phyloP scores from a whole-genome alignment of 2,888 invertebrate species.

The Rhingia campestris region DNA sequence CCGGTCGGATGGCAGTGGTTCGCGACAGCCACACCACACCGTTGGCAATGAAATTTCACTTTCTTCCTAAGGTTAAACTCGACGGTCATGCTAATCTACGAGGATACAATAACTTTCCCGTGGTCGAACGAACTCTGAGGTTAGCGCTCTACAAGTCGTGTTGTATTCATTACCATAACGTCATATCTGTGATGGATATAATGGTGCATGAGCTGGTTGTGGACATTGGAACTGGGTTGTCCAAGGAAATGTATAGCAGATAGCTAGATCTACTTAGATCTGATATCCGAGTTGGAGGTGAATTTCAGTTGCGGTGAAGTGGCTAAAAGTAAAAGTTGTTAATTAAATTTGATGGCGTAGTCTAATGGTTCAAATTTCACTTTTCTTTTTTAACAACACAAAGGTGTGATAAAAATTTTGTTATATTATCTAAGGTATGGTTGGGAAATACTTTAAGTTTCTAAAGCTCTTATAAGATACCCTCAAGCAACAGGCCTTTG shows the following conservation, averaged over 20 bases:
- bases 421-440: too few species aligned
- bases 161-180: conserved; percentile 36
- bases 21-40: neutral
- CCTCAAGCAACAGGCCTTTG: too few species aligned
- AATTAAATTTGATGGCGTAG: conserved; percentile 60
- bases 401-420: too few species aligned
- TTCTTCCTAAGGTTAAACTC: conserved; percentile 65
- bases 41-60: conserved; percentile 65
- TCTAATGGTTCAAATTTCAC: conserved; percentile 59
- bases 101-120: conserved; percentile 69
- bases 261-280: conserved; percentile 47
- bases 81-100: conserved; percentile 49
- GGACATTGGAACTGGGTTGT: conserved; percentile 14
- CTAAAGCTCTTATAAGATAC: too few species aligned
- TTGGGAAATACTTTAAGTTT: too few species aligned
- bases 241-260: conserved; percentile 14
- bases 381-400: conserved; percentile 34
- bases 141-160: conserved; percentile 34
- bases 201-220: conserved; percentile 5
- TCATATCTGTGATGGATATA: conserved; percentile 16
- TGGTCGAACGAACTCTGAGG: neutral
- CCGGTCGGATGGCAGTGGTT: neutral
- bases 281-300: conserved; percentile 25
- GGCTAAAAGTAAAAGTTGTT: conserved; percentile 68
- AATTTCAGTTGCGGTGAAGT: conserved; percentile 20